These are phyloP conservation scores for Vireo griseus DNA, from an alignment of 2,797 vertebrate genomes.

Conservation along the genomic window DNA sequence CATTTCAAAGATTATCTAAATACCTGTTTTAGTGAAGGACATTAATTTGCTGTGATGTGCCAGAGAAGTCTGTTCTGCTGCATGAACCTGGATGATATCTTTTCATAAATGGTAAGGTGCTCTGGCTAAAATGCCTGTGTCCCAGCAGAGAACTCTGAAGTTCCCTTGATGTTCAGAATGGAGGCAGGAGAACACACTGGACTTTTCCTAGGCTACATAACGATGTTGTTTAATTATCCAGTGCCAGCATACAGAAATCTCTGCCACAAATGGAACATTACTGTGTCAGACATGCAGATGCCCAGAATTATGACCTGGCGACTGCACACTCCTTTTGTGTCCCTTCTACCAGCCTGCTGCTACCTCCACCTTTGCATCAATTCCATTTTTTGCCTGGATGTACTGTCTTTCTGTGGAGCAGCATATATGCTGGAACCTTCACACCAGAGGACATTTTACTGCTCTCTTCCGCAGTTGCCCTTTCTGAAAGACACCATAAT, in stretches of 20 bases:
- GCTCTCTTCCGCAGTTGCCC: neutral
- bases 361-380: neutral
- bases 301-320: neutral
- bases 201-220: neutral
- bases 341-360: neutral
- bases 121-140: neutral
- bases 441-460: neutral
- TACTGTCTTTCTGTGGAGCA: neutral
- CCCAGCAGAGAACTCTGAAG: neutral
- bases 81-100: neutral
- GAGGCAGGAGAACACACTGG: neutral
- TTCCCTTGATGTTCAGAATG: neutral
- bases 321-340: rapidly evolving
- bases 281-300: neutral
- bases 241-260: neutral
- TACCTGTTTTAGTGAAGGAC: neutral
- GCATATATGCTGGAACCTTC: neutral
- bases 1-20: neutral
- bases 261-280: neutral
- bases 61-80: neutral
- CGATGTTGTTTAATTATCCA: rapidly evolving
- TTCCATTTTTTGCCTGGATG: neutral
- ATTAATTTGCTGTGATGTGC: neutral
- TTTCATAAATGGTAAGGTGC: neutral
- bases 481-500: neutral